Evolutionary conservation across 2,888 invertebrate species (phyloP).

Genomic region (Eustalomyia histrio): DNA sequence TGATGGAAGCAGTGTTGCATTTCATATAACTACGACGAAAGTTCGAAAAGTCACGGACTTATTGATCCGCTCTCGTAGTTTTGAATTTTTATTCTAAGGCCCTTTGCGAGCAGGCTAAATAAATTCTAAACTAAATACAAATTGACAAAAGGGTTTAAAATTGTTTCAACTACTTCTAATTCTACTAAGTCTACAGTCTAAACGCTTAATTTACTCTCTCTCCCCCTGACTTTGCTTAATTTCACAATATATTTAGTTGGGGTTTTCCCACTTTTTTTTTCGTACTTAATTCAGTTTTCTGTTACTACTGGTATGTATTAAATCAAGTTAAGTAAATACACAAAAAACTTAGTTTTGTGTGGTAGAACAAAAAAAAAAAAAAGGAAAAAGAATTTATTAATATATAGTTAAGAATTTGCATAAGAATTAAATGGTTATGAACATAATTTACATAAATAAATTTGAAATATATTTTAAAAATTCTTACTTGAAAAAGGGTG

Average conservation of each 20-base stretch:
- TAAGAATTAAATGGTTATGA: constrained; percentile 7
- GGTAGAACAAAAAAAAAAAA: not conserved
- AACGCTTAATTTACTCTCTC: not conserved
- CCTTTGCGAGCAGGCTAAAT: too few relatives aligned
- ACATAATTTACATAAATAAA: not conserved
- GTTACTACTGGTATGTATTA: constrained; percentile 13
- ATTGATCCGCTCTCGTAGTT: too few relatives aligned
- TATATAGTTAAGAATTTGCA: not conserved
- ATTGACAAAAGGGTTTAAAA: too few relatives aligned
- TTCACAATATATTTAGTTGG: not conserved
- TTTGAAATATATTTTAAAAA: not conserved
- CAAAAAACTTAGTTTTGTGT: constrained; percentile 14
- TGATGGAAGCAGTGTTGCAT: too few relatives aligned
- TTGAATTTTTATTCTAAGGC: too few relatives aligned
- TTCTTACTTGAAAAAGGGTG: too few relatives aligned
- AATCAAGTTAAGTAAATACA: constrained; percentile 49
- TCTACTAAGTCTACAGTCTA: not conserved
- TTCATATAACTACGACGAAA: too few relatives aligned
- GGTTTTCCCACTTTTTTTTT: not conserved
- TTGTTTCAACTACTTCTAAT: not conserved
- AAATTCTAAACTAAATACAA: too few relatives aligned
- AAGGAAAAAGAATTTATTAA: not conserved
- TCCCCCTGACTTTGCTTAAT: not conserved
- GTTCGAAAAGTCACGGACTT: too few relatives aligned
- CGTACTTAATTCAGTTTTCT: not conserved